Base-by-base conservation (phyloP, 2,888 invertebrate genomes). In the Hypsopygia costalis region DNA sequence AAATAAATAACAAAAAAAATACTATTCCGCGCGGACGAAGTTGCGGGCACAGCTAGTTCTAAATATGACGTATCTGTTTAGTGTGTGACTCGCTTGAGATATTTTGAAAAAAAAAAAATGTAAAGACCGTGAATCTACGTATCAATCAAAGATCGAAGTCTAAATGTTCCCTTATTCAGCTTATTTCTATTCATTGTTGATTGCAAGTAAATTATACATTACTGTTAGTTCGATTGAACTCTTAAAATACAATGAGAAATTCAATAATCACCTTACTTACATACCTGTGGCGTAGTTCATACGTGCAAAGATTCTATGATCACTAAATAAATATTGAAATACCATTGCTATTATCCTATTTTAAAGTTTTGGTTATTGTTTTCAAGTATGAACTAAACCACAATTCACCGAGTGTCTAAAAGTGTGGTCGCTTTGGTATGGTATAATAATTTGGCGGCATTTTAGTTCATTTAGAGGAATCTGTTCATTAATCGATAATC, bases 171-270 rank as follows among this genome's bases (percentile, higher is more conserved):
- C 42, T 44, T 46, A 49, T 40, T 36, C n/a, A n/a, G n/a, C n/a
- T n/a, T n/a, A n/a, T n/a, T n/a, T n/a, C 43, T 44, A 50, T 44
- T 50, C 43, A 58, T 61, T 59, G 52, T 51, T 56, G 51, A 52
- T 55, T 47, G 55, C 51, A 55, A 51, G 53, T 51, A 56, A 55
- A 51, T 51, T 46, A 39, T 34, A 34, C 12, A 10, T n/a, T n/a
- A n/a, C 28, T n/a, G 32, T 21, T 11, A 11, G 11, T 12, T 38
- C 9, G n/a, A 25, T 32, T 22, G 11, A 31, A 22, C 11, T 31
- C n/a, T 25, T 31, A 27, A 27, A n/a, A 25, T 38, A 28, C 39
- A 20, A 31, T 39, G 33, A 33, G 33, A 39, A 32, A 32, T 22
- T n/a, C 11, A 8, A 11, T 25, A 27, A 33, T 33, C 33, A 39